These are phyloP conservation scores for Pluvianellus socialis DNA, from an alignment of 2,113 vertebrate species.

Conservation along the genomic window DNA sequence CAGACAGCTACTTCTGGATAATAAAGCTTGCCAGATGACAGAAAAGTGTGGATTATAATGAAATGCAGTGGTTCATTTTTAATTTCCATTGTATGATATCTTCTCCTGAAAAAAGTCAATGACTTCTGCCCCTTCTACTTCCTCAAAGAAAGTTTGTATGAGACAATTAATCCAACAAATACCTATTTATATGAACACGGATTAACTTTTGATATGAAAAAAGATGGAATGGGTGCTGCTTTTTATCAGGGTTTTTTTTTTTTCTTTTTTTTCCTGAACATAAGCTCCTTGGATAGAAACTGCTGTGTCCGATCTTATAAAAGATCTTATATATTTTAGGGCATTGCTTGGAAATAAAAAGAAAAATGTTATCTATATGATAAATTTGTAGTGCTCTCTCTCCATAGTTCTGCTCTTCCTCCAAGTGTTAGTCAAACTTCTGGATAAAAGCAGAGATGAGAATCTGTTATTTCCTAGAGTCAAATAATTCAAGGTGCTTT, in stretches of 20 bases:
- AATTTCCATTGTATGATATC: not conserved
- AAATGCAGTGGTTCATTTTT: not conserved
- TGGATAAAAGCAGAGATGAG: not conserved
- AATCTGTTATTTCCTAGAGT: not conserved
- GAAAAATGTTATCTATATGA: not conserved
- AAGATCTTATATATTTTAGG: not conserved
- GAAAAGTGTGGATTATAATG: not conserved
- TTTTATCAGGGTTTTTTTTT: not conserved
- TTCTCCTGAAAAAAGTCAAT: not conserved
- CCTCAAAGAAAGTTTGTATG: not conserved
- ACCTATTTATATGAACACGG: not conserved
- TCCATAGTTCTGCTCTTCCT: not conserved
- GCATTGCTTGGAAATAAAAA: not conserved
- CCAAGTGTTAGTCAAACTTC: not conserved
- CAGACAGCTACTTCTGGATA: not conserved
- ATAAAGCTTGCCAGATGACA: conserved; percentile 45
- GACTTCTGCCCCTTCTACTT: not conserved
- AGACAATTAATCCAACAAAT: not conserved
- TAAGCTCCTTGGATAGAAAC: not conserved
- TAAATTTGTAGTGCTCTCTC: not conserved
- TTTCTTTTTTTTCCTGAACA: not conserved
- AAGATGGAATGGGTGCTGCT: not conserved
- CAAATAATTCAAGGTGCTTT: not conserved
- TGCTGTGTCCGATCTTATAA: not conserved
- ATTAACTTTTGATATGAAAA: not conserved